These are phyloP conservation scores for Cyrtorhinus lividipennis DNA, from an alignment of 1,140 invertebrate genomes.

Conservation along the genomic window DNA sequence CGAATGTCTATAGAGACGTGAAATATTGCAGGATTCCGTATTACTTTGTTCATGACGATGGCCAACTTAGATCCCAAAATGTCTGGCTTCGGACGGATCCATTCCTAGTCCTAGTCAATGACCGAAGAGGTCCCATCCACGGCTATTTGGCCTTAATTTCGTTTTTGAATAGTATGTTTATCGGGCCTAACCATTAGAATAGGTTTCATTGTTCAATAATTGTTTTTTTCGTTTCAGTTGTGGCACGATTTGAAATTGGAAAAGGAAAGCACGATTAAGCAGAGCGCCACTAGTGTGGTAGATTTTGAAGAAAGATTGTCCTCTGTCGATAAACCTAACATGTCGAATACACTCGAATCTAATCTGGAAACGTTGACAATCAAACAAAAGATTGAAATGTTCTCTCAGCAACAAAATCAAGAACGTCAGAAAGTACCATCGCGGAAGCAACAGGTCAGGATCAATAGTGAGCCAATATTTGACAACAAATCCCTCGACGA, in stretches of 20 bases:
- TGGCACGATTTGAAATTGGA: conserved; percentile 45
- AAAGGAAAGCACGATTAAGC: conserved; percentile 24
- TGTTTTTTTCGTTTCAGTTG: conserved; percentile 37
- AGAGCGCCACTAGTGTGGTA: conserved; percentile 18
- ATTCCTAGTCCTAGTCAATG: no score
- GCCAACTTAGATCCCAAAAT: no score
- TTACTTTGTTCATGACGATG: no score
- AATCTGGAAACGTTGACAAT: conserved; percentile 16
- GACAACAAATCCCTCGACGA: conserved; percentile 11
- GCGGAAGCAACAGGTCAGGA: conserved; percentile 15
- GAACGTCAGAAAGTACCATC: conserved; percentile 16
- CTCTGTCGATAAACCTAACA: not conserved
- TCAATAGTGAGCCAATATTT: conserved; percentile 19
- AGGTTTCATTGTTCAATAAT: no score
- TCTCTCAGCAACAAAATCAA: conserved; percentile 19
- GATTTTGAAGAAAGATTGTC: conserved; percentile 21
- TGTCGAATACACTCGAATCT: not conserved
- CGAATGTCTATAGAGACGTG: conserved; percentile 9
- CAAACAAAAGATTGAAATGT: conserved; percentile 24
- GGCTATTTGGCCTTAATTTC: no score
- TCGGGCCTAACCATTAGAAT: no score
- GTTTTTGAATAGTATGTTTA: no score
- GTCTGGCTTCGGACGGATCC: no score
- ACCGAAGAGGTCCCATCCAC: no score
- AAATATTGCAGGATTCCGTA: no score